Conservation (phyloP, 1,140 invertebrate genomes). For the Drosophila miranda region DNA sequence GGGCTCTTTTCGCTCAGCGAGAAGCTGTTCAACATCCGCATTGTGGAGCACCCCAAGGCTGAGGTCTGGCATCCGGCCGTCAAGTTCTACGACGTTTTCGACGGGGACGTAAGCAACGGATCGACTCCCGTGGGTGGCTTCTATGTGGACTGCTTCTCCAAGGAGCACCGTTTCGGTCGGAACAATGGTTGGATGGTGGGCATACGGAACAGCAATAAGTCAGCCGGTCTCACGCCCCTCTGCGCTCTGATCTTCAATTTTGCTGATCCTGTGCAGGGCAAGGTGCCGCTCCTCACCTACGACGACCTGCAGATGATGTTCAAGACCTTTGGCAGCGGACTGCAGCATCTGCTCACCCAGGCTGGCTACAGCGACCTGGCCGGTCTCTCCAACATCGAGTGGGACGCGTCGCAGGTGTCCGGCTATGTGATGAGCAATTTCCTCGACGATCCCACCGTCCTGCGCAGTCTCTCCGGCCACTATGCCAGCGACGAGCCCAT, state of each 20-base stretch:
- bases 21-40: slow-evolving; percentile 91
- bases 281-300: slow-evolving; percentile 89
- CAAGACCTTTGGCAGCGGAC: slow-evolving; percentile 91
- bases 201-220: slow-evolving; percentile 87
- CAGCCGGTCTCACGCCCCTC: slow-evolving; percentile 86
- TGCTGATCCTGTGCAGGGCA: slow-evolving; percentile 85
- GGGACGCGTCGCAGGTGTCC: slow-evolving; percentile 93
- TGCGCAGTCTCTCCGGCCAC: slow-evolving; percentile 89
- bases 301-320: slow-evolving; percentile 90
- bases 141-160: slow-evolving; percentile 91
- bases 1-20: slow-evolving; percentile 90
- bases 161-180: slow-evolving; percentile 84
- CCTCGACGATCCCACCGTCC: slow-evolving; percentile 88
- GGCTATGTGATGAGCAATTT: slow-evolving; percentile 92
- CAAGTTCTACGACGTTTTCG: slow-evolving; percentile 91
- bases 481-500: slow-evolving; percentile 88
- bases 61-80: slow-evolving; percentile 93
- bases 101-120: slow-evolving; percentile 84
- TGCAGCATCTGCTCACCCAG: slow-evolving; percentile 92
- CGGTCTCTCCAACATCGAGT: slow-evolving; percentile 93
- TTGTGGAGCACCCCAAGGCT: slow-evolving; percentile 87
- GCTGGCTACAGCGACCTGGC: slow-evolving; percentile 92
- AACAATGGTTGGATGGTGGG: slow-evolving; percentile 87
- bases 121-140: slow-evolving; percentile 89
- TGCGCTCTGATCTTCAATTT: slow-evolving; percentile 93